These are phyloP conservation scores for Nomada fucata DNA, from an alignment of 2,888 invertebrate species.

Conservation along the genomic window DNA sequence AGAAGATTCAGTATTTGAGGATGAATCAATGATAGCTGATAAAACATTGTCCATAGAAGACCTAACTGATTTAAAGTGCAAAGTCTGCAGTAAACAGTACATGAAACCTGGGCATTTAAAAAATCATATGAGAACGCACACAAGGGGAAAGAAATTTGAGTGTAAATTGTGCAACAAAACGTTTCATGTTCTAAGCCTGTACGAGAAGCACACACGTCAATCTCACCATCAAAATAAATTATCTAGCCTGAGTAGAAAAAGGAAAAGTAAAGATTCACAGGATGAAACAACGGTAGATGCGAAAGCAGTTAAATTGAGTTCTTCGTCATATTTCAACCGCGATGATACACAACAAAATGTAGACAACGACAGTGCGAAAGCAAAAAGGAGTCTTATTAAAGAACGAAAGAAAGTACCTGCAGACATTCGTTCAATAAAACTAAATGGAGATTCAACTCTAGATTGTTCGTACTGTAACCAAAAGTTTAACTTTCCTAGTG, in stretches of 20 bases:
- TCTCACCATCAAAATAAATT: conserved; percentile 63
- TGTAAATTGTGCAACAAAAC: conserved; percentile 72
- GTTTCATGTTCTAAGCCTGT: conserved; percentile 69
- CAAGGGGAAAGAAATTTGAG: conserved; percentile 57
- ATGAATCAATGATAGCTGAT: conserved; percentile 17
- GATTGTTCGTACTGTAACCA: conserved; percentile 76
- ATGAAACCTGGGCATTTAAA: conserved; percentile 73
- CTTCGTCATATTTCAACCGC: not conserved
- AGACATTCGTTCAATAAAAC: conserved; percentile 55
- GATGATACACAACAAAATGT: not conserved
- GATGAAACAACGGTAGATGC: not conserved
- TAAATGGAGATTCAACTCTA: conserved; percentile 63
- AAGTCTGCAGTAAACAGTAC: conserved; percentile 74
- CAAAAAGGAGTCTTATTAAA: conserved; percentile 16
- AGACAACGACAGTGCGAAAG: not conserved
- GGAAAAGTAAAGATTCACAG: conserved; percentile 23
- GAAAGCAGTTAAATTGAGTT: not conserved
- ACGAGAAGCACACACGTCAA: conserved; percentile 71
- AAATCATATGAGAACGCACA: conserved; percentile 74
- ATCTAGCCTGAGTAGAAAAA: conserved; percentile 19
- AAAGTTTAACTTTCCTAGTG: conserved; percentile 77
- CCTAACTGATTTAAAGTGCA: conserved; percentile 66
- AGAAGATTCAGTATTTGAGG: conserved; percentile 32
- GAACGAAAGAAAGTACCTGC: conserved; percentile 21
- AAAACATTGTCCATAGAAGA: not conserved